phyloP scores from a whole-genome alignment of 2,113 vertebrate species.

The Rhizomys pruinosus region DNA sequence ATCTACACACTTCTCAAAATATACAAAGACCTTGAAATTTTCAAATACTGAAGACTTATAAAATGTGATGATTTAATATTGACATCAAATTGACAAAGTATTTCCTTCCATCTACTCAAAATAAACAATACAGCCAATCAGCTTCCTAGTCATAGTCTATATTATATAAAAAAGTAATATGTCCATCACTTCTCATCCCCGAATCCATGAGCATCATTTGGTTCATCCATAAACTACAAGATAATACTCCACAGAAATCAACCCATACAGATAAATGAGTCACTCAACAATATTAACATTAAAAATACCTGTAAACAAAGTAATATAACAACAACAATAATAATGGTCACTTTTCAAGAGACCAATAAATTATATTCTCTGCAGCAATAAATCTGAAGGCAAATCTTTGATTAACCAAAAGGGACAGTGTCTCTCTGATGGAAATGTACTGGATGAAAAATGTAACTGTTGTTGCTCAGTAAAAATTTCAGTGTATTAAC shows the following conservation, averaged over 20 bases:
- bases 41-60: constrained; percentile 38
- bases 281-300: constrained; percentile 55
- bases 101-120: constrained; percentile 55
- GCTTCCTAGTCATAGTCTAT: constrained; percentile 28
- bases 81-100: constrained; percentile 58
- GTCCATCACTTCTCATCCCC: background rate
- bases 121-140: constrained; percentile 56
- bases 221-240: constrained; percentile 4
- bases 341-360: constrained; percentile 50
- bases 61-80: constrained; percentile 38
- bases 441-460: constrained; percentile 47
- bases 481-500: constrained; percentile 53
- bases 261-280: constrained; percentile 39
- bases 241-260: constrained; percentile 45
- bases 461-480: constrained; percentile 55
- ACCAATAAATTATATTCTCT: constrained; percentile 60
- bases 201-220: constrained; percentile 44
- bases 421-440: constrained; percentile 55
- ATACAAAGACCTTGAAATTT: constrained; percentile 58
- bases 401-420: constrained; percentile 58
- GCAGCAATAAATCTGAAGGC: constrained; percentile 51
- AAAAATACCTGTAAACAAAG: constrained; percentile 25
- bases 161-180: constrained; percentile 50
- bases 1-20: constrained; percentile 28
- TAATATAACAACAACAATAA: background rate